phyloP scores from a whole-genome alignment of 2,113 vertebrate genomes.

The Apteryx owenii region DNA sequence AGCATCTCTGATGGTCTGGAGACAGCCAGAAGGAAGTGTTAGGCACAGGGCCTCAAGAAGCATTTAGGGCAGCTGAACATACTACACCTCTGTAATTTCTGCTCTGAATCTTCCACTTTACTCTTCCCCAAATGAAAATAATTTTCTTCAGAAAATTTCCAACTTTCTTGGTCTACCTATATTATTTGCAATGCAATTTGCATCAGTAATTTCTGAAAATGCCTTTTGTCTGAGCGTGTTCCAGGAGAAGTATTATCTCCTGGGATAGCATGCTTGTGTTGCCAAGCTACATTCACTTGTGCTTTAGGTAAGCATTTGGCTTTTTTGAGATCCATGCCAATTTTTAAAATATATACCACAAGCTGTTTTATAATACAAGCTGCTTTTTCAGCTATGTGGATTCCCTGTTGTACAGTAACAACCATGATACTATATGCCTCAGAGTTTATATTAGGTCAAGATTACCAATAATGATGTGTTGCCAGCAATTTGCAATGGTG shows the following conservation, averaged over 20 bases:
- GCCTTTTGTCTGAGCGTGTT: not conserved
- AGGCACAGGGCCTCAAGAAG: no score
- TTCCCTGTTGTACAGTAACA: not conserved
- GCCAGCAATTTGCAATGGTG: not conserved
- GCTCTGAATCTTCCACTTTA: not conserved
- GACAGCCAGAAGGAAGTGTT: no score
- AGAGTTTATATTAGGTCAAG: not conserved
- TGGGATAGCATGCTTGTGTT: not conserved
- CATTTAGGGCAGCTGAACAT: no score
- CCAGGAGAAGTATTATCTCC: not conserved
- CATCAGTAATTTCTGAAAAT: not conserved
- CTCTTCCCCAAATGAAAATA: not conserved
- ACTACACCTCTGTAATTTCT: not conserved
- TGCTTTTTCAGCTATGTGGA: not conserved
- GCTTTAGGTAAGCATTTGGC: no score
- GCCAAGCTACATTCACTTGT: not conserved
- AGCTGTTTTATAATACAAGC: not conserved
- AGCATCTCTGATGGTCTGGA: no score
- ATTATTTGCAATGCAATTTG: not conserved
- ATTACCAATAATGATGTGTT: not conserved
- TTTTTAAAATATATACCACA: not conserved
- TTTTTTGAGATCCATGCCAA: not conserved
- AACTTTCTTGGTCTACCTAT: not conserved
- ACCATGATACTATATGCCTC: not conserved
- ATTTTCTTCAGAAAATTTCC: not conserved